Conservation (phyloP, 2,797 vertebrate genomes). For the Toxotes lorentzi region DNA sequence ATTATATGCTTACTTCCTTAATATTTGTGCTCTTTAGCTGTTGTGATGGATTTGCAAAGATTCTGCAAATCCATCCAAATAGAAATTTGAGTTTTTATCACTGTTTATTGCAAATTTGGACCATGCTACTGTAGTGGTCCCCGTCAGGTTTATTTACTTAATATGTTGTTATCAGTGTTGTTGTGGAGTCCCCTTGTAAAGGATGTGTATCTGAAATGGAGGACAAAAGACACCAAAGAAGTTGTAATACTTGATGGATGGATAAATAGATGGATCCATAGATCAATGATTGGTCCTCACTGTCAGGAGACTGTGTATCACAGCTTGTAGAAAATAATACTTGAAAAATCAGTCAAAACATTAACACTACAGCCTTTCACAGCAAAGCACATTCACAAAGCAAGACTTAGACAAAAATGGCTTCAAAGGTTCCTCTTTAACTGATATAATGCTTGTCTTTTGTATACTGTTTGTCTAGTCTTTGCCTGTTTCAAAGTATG, state of each 20-base stretch:
- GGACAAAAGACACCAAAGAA: conserved; percentile 15
- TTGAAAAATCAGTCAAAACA: conserved; percentile 33
- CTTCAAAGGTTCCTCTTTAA: conserved; percentile 15
- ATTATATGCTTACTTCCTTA: conserved; percentile 4
- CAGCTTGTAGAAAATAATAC: neutral
- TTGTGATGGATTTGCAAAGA: conserved; percentile 2
- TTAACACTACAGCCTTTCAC: conserved; percentile 17
- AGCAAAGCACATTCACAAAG: conserved; percentile 28
- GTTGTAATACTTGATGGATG: conserved; percentile 35
- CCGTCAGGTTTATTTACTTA: conserved; percentile 9
- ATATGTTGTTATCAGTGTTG: conserved; percentile 15
- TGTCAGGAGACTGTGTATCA: conserved; percentile 20
- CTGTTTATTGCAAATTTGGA: conserved; percentile 12
- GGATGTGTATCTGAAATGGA: neutral
- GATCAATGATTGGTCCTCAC: conserved; percentile 18
- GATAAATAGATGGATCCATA: conserved; percentile 32
- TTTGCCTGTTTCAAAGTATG: conserved; percentile 11
- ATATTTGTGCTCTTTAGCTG: conserved; percentile 4
- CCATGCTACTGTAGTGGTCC: neutral
- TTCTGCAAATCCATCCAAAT: neutral
- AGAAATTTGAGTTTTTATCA: neutral
- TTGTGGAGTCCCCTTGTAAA: conserved; percentile 15
- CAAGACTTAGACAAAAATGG: conserved; percentile 16
- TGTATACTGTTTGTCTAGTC: conserved; percentile 10
- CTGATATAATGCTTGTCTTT: conserved; percentile 1